These are phyloP conservation scores for Chionoecetes opilio DNA, from an alignment of 1,140 invertebrate genomes.

Conservation along the genomic window DNA sequence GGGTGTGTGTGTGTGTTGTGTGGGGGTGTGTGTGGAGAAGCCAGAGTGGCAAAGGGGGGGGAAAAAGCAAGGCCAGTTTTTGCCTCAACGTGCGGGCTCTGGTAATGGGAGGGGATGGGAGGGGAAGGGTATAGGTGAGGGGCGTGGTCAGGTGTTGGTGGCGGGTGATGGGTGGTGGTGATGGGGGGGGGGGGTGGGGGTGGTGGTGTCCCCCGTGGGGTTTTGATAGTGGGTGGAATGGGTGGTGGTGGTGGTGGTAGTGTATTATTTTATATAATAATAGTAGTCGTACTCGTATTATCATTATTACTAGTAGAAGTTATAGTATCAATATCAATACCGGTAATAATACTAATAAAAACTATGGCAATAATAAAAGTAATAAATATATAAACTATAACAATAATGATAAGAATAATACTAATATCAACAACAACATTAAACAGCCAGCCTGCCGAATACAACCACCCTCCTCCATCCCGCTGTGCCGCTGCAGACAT, in stretches of 20 bases:
- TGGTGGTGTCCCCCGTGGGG: background rate
- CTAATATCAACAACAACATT: background rate
- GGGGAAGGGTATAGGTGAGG: background rate
- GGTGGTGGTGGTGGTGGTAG: too few relatives aligned
- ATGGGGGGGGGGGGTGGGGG: too few relatives aligned
- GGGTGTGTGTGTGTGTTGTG: too few relatives aligned
- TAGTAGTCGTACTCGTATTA: too few relatives aligned
- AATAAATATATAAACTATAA: background rate
- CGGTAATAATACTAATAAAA: background rate
- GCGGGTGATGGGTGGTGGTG: background rate
- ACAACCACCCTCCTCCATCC: background rate
- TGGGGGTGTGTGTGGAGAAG: too few relatives aligned
- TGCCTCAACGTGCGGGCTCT: background rate
- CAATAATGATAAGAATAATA: background rate
- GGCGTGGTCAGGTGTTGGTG: background rate
- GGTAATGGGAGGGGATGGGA: background rate
- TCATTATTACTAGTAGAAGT: too few relatives aligned
- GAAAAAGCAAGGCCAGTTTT: background rate
- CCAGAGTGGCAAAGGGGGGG: background rate
- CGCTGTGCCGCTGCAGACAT: background rate
- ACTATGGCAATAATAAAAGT: background rate
- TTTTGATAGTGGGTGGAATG: conserved; percentile 29
- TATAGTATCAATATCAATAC: too few relatives aligned
- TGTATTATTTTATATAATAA: too few relatives aligned
- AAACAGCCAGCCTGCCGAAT: too few relatives aligned